Evolutionary conservation across 2,888 invertebrate genomes (phyloP).

Genomic region (Pycnomerus fuliginosus): DNA sequence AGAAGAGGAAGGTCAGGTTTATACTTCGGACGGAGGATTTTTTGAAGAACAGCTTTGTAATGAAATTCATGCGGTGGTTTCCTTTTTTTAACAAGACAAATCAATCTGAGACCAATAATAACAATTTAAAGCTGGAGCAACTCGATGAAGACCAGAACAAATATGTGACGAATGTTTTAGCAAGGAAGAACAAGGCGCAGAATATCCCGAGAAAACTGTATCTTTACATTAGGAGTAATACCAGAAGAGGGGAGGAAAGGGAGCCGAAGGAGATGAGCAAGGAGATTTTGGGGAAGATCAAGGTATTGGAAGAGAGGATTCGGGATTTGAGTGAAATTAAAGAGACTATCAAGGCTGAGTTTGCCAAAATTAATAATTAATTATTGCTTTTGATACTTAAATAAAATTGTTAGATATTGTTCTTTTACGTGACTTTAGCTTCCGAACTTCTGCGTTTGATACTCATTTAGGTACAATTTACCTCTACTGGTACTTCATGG

Average conservation of each 20-base stretch:
- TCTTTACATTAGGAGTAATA: neutral
- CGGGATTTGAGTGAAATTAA: neutral
- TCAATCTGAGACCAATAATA: neutral
- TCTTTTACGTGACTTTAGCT: too few species aligned
- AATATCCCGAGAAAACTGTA: neutral
- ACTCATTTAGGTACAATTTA: too few species aligned
- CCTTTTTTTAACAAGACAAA: too few species aligned
- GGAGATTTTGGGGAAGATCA: neutral
- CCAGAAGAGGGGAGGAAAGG: neutral
- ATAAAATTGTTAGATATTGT: too few species aligned
- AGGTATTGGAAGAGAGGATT: neutral
- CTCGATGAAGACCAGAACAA: constrained; percentile 4
- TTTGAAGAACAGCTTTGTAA: neutral
- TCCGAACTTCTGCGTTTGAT: too few species aligned
- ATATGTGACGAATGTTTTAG: constrained; percentile 2
- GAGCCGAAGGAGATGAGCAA: neutral
- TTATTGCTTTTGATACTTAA: too few species aligned
- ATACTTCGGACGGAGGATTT: constrained; percentile 18
- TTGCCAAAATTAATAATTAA: neutral
- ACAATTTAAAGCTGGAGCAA: neutral
- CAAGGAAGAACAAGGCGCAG: neutral
- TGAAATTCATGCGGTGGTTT: too few species aligned
- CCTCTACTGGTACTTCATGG: too few species aligned
- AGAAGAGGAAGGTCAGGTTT: constrained; percentile 32
- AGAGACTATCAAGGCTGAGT: neutral